Evolutionary conservation across 2,797 vertebrate genomes (phyloP).

Genomic region (Cryptoblepharus egeriae): DNA sequence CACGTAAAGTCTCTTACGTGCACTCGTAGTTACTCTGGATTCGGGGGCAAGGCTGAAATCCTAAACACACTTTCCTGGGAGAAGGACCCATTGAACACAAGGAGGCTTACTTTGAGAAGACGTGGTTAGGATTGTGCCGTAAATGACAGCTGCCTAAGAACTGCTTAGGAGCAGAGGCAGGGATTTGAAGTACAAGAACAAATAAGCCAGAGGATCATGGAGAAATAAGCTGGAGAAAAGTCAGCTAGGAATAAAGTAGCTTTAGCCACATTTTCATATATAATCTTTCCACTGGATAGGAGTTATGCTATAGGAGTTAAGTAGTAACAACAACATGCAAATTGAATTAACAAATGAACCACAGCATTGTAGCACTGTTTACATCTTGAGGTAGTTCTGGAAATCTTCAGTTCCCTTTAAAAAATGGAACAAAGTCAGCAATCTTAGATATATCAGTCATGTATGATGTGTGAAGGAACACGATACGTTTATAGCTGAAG

Average conservation of each 20-base stretch:
- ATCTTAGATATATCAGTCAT: background rate
- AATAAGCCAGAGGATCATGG: background rate
- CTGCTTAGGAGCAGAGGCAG: background rate
- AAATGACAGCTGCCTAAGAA: no score
- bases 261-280: background rate
- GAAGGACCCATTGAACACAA: no score
- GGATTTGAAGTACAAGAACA: background rate
- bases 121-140: no score
- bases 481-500: background rate
- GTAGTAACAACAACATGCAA: background rate
- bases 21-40: no score
- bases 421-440: background rate
- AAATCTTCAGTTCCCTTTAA: background rate
- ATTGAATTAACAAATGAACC: background rate
- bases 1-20: no score
- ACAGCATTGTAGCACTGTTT: background rate
- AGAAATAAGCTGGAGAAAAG: background rate
- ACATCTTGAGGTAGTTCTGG: background rate
- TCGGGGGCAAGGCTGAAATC: no score
- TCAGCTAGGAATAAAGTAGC: background rate
- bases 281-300: background rate
- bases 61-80: no score
- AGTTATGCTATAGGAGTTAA: background rate
- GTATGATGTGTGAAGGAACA: background rate
- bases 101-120: no score